Evolutionary conservation across 2,888 invertebrate genomes (phyloP).

Genomic region (Pegoplata infirma): DNA sequence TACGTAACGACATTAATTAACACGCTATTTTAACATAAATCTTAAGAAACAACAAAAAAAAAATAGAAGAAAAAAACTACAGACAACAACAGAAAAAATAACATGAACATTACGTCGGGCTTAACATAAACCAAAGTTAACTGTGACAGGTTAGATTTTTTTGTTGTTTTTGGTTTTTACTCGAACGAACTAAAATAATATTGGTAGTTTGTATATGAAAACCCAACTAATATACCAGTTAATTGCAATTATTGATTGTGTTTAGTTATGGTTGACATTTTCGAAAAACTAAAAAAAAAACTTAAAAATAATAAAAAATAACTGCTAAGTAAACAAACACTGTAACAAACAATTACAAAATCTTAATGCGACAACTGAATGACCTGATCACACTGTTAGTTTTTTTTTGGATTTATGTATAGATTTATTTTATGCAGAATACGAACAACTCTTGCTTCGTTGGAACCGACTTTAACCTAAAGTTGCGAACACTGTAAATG

Average conservation of each 20-base stretch:
- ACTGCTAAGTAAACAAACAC: neutral
- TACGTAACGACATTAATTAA: constrained; percentile 62
- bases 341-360: constrained; percentile 36
- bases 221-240: constrained; percentile 54
- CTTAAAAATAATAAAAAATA: constrained; percentile 2
- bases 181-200: constrained; percentile 25
- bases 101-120: constrained; percentile 57
- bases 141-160: constrained; percentile 54
- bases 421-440: too few species aligned
- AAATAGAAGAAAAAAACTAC: too few species aligned
- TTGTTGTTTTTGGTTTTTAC: neutral
- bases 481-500: too few species aligned
- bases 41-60: too few species aligned
- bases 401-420: too few species aligned
- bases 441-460: too few species aligned
- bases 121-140: constrained; percentile 49
- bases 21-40: constrained; percentile 62
- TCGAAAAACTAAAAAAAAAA: constrained; percentile 22
- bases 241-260: constrained; percentile 63
- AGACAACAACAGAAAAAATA: constrained; percentile 26
- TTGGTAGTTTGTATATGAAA: constrained; percentile 46
- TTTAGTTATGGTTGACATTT: constrained; percentile 63
- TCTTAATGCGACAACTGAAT: neutral
- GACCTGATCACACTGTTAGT: neutral
- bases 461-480: too few species aligned